Percentiles rank a stretch among this genome's conserved stretches.
These are phyloP conservation scores for Drosophila demipolita DNA, from an alignment of 2,888 invertebrate genomes.

Conservation along the genomic window DNA sequence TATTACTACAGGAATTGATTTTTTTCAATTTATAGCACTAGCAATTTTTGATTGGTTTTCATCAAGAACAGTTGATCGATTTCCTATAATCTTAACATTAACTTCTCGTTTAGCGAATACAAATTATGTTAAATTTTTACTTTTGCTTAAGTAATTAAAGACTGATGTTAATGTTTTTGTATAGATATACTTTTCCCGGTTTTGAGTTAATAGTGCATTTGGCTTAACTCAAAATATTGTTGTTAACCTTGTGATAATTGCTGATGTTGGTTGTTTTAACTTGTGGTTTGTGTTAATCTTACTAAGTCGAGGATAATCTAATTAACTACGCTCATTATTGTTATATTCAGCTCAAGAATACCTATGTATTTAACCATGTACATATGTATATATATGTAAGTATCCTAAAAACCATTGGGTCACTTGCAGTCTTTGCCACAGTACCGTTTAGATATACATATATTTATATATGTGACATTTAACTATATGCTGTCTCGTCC, in stretches of 20 bases:
- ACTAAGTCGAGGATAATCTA: constrained; percentile 59
- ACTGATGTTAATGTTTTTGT: neutral
- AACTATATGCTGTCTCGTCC: constrained; percentile 22
- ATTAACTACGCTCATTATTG: constrained; percentile 75
- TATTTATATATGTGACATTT: constrained; percentile 42
- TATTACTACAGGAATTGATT: constrained; percentile 31
- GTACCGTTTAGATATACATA: constrained; percentile 27
- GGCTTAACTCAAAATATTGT: constrained; percentile 26
- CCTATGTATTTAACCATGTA: constrained; percentile 18
- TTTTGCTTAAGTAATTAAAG: constrained; percentile 19
- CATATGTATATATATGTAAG: constrained; percentile 22
- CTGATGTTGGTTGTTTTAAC: constrained; percentile 20
- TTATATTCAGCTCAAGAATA: constrained; percentile 75
- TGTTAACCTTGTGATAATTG: constrained; percentile 34
- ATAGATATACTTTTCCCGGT: neutral
- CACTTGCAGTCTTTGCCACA: constrained; percentile 34
- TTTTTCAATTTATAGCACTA: constrained; percentile 6
- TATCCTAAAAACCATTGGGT: constrained; percentile 46
- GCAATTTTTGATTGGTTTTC: constrained; percentile 19
- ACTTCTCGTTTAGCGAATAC: constrained; percentile 13
- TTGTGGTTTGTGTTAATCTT: constrained; percentile 20
- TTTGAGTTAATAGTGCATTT: constrained; percentile 47
- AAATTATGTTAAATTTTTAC: neutral
- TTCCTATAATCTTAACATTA: constrained; percentile 19
- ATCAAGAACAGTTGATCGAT: constrained; percentile 25